These are phyloP conservation scores for Lophius americanus DNA, from an alignment of 2,797 vertebrate species.

Conservation along the genomic window DNA sequence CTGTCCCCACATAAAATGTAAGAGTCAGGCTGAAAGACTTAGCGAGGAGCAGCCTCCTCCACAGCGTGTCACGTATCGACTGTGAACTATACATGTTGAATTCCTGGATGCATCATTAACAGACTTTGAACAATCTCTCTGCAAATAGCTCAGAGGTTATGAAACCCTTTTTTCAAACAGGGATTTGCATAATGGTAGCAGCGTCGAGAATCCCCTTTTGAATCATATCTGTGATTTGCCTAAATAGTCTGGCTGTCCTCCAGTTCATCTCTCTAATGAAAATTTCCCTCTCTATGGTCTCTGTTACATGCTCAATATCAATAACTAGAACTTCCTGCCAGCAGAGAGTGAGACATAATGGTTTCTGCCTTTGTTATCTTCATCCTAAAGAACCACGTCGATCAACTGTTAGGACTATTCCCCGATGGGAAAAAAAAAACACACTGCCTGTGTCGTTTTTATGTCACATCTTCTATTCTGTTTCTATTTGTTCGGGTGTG, in stretches of 20 bases:
- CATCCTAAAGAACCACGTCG: conserved; percentile 17
- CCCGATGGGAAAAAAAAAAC: too few species aligned
- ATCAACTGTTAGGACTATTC: conserved; percentile 2
- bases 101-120: conserved; percentile 75
- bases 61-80: conserved; percentile 77
- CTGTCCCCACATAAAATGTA: conserved; percentile 48
- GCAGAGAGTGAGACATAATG: conserved; percentile 34
- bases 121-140: conserved; percentile 78
- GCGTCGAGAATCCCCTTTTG: conserved; percentile 61
- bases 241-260: conserved; percentile 75
- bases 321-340: conserved; percentile 56
- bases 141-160: conserved; percentile 81
- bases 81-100: conserved; percentile 81
- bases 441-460: too few species aligned
- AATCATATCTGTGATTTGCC: conserved; percentile 78
- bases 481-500: too few species aligned
- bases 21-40: conserved; percentile 51
- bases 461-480: too few species aligned
- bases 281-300: conserved; percentile 54
- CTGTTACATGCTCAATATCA: conserved; percentile 62
- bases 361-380: conserved; percentile 29
- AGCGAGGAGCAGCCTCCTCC: conserved; percentile 73
- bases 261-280: conserved; percentile 76
- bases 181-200: conserved; percentile 75
- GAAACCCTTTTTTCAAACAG: conserved; percentile 78